phyloP scores from a whole-genome alignment of 2,888 invertebrate genomes.

The Minunthozetes semirufus region DNA sequence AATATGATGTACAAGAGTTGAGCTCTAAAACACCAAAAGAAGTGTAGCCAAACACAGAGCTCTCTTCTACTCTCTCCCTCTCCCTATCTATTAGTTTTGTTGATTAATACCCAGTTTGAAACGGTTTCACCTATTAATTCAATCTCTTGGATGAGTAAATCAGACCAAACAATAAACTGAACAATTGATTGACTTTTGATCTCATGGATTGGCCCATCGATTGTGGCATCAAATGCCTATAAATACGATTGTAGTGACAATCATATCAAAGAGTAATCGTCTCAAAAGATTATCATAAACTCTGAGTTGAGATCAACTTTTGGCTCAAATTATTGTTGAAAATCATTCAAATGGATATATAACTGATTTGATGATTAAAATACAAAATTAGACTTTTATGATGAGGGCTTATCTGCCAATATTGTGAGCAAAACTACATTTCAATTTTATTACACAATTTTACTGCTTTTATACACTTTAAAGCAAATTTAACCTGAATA shows the following conservation, averaged over 20 bases:
- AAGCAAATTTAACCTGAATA: not conserved
- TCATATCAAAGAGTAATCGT: not conserved
- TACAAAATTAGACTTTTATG: not conserved
- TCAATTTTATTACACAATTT: not conserved
- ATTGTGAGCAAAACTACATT: not conserved
- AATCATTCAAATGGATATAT: not conserved
- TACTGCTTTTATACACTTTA: not conserved
- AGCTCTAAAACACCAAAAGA: too few relatives aligned
- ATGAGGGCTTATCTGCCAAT: not conserved
- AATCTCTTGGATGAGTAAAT: too few relatives aligned
- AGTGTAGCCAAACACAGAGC: not conserved
- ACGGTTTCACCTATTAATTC: not conserved
- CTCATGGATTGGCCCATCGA: too few relatives aligned
- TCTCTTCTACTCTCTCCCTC: slow-evolving; percentile 10
- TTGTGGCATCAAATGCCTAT: too few relatives aligned
- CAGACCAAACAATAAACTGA: too few relatives aligned
- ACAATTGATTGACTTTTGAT: too few relatives aligned
- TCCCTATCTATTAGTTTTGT: not conserved
- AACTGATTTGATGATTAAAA: not conserved
- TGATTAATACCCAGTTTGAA: not conserved
- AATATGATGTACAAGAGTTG: slow-evolving; percentile 5
- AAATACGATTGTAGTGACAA: not conserved
- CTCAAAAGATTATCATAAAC: not conserved
- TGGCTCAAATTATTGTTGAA: too few relatives aligned
- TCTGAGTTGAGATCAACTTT: too few relatives aligned